phyloP scores from a whole-genome alignment of 2,888 invertebrate genomes.

The Baccha elongata region DNA sequence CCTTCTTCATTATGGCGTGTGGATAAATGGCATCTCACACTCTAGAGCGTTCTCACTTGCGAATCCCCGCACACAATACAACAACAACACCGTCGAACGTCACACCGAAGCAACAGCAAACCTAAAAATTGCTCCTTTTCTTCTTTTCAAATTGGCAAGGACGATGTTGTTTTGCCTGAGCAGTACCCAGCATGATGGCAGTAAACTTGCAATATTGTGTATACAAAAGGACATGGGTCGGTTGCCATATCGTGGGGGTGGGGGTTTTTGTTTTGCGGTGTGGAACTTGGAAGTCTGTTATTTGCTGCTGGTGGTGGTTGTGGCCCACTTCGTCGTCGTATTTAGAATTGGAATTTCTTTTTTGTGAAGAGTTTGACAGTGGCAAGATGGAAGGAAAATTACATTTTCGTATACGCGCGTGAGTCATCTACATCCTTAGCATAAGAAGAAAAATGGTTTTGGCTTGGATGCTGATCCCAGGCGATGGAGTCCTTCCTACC shows the following conservation, averaged over 20 bases:
- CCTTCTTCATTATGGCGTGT: constrained; percentile 19
- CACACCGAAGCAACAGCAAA: constrained; percentile 36
- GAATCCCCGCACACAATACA: constrained; percentile 7
- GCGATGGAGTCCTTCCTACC: neutral
- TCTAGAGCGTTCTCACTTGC: constrained; percentile 1
- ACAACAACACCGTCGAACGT: constrained; percentile 13
- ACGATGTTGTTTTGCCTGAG: constrained; percentile 49
- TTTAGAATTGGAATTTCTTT: constrained; percentile 11
- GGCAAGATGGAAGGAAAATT: constrained; percentile 62
- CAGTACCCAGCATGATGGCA: constrained; percentile 7
- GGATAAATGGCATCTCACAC: constrained; percentile 41
- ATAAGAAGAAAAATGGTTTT: constrained; percentile 23
- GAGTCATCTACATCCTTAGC: constrained; percentile 54
- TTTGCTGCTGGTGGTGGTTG: constrained; percentile 32
- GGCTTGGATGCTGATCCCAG: constrained; percentile 2
- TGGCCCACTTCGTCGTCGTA: constrained; percentile 47
- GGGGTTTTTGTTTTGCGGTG: constrained; percentile 39
- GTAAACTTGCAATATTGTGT: constrained; percentile 31
- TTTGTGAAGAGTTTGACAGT: constrained; percentile 37
- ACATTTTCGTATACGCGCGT: constrained; percentile 54
- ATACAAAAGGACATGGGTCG: constrained; percentile 5
- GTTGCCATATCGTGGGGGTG: constrained; percentile 1
- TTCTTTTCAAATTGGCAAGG: constrained; percentile 58
- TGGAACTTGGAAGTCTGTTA: constrained; percentile 25
- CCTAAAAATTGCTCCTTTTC: constrained; percentile 66